Evolutionary conservation across 2,113 vertebrate species (phyloP).

Genomic region (Azemiops feae): DNA sequence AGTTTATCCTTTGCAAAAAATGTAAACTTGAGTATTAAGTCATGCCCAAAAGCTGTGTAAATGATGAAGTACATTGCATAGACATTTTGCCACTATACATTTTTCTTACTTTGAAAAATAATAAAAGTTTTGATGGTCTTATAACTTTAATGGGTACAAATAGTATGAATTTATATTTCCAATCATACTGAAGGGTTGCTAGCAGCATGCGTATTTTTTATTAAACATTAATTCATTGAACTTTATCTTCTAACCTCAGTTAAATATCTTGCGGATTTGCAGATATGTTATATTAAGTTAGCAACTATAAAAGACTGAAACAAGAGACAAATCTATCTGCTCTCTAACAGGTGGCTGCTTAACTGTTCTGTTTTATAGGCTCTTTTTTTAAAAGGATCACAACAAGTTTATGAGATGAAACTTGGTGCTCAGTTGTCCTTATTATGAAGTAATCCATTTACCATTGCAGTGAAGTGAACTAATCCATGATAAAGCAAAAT

Average conservation of each 20-base stretch:
- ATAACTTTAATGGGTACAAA: neutral
- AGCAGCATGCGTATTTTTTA: neutral
- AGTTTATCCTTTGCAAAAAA: neutral
- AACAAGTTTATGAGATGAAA: conserved; percentile 36
- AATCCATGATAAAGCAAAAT: neutral
- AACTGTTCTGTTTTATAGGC: conserved; percentile 13
- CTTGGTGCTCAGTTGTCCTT: conserved; percentile 14
- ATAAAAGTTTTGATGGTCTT: neutral
- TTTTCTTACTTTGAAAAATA: neutral
- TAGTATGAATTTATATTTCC: neutral
- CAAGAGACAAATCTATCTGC: conserved; percentile 35
- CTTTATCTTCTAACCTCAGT: conserved; percentile 14
- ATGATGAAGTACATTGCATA: neutral
- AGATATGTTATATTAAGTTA: conserved; percentile 30
- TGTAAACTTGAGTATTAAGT: neutral
- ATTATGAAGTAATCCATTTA: conserved; percentile 22
- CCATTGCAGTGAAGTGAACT: conserved; percentile 26
- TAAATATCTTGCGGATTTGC: conserved; percentile 48
- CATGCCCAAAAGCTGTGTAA: neutral
- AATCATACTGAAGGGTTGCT: neutral
- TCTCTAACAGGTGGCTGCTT: conserved; percentile 50
- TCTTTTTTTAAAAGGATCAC: conserved; percentile 24
- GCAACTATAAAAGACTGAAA: conserved; percentile 38
- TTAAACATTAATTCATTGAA: conserved; percentile 4
- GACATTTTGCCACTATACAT: neutral